Evolutionary conservation across 1,140 invertebrate species (phyloP).

Genomic region (Nephotettix cincticeps): DNA sequence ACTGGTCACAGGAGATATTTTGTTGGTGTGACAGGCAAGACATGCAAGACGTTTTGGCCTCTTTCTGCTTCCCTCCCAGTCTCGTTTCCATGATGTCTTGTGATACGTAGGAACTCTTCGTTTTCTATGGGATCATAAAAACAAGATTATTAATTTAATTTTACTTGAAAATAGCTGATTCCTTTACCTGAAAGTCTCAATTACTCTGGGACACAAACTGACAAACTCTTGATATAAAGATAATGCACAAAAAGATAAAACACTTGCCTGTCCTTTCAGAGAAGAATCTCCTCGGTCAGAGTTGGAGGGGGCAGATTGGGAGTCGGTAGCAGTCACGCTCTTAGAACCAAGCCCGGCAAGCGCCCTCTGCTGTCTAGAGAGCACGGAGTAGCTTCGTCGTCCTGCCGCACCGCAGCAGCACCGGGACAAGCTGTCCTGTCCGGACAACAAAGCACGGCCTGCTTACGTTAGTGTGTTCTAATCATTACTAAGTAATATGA

Average conservation of each 20-base stretch:
- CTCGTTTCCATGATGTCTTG: neutral
- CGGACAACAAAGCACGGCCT: slow-evolving; percentile 34
- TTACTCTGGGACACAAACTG: no score
- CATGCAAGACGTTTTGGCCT: neutral
- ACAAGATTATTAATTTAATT: no score
- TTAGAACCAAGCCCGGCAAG: neutral
- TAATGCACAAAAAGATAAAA: no score
- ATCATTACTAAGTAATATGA: no score
- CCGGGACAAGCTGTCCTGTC: slow-evolving; percentile 35
- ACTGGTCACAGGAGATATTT: neutral
- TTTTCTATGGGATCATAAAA: neutral
- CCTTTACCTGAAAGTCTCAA: no score
- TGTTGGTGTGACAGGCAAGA: neutral
- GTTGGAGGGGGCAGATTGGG: slow-evolving; percentile 13
- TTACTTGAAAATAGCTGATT: no score
- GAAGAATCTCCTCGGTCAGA: slow-evolving; percentile 14
- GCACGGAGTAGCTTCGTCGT: slow-evolving; percentile 31
- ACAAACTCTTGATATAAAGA: no score
- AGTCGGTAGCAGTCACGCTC: neutral
- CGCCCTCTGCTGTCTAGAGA: slow-evolving; percentile 25
- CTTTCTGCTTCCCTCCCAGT: neutral
- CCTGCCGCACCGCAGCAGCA: slow-evolving; percentile 31
- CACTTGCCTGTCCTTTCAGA: neutral
- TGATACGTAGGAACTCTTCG: neutral
- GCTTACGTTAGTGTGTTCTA: slow-evolving; percentile 32